Conservation (phyloP, 1,140 invertebrate species). For the Lamellibrachia luymesi region DNA sequence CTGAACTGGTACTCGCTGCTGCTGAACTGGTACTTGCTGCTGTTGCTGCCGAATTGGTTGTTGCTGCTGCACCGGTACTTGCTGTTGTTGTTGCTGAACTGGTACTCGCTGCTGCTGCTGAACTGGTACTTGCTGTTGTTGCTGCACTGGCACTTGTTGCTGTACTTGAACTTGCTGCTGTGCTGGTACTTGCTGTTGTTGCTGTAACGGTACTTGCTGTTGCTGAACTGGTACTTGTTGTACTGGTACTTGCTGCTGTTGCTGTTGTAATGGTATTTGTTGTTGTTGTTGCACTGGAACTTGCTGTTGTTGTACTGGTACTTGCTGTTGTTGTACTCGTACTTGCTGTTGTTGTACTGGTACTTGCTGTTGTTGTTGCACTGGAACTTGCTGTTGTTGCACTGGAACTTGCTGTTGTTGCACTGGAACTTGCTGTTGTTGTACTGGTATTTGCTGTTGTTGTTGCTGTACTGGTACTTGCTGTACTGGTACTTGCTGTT, state of each 20-base stretch:
- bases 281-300: not conserved
- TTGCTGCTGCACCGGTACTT: slow-evolving; percentile 16
- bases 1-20: too few relatives aligned
- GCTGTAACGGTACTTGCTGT: not conserved
- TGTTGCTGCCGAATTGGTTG: slow-evolving; percentile 8
- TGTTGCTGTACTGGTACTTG: not conserved
- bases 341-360: not conserved
- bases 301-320: not conserved
- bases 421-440: not conserved
- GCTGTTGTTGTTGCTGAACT: slow-evolving; percentile 9
- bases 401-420: not conserved
- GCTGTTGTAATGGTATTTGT: slow-evolving; percentile 16
- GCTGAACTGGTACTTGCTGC: slow-evolving; percentile 13
- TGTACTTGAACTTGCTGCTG: not conserved
- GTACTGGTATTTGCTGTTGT: not conserved
- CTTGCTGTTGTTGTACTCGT: not conserved
- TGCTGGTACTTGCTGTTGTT: not conserved
- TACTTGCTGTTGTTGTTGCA: not conserved
- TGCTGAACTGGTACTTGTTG: not conserved
- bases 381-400: not conserved
- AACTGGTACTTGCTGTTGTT: slow-evolving; percentile 16
- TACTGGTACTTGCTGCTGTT: slow-evolving; percentile 6
- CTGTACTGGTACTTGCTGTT: too few relatives aligned
- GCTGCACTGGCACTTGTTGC: not conserved
- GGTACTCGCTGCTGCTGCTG: slow-evolving; percentile 18